Conservation (phyloP, 2,888 invertebrate species). For the Matsumyia berberina region DNA sequence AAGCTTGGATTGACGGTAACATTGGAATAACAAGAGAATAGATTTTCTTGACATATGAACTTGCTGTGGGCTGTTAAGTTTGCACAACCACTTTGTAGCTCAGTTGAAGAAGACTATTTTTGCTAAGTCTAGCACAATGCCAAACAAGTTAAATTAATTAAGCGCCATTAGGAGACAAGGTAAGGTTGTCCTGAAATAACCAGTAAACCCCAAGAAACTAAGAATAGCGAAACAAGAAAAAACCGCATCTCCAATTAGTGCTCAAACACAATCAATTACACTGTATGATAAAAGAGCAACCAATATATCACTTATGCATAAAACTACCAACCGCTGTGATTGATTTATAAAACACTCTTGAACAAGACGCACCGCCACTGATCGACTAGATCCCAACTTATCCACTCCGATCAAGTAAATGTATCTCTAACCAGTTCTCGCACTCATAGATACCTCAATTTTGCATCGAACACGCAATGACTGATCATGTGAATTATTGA, state of each 20-base stretch:
- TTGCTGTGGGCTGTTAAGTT: too few species aligned
- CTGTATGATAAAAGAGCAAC: slow-evolving; percentile 37
- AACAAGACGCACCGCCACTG: slow-evolving; percentile 39
- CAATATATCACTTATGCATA: slow-evolving; percentile 51
- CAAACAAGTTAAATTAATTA: too few species aligned
- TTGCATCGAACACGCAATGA: slow-evolving; percentile 54
- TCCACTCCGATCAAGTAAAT: slow-evolving; percentile 28
- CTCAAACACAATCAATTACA: slow-evolving; percentile 55
- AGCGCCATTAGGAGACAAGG: too few species aligned
- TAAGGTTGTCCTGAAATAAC: too few species aligned
- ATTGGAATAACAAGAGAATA: too few species aligned
- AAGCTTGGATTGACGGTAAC: too few species aligned
- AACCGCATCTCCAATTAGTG: background rate
- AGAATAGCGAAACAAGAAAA: background rate
- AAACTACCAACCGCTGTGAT: slow-evolving; percentile 53
- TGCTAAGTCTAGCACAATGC: too few species aligned
- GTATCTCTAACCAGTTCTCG: slow-evolving; percentile 33
- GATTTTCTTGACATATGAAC: too few species aligned
- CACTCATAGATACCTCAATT: slow-evolving; percentile 33
- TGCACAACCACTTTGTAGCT: too few species aligned
- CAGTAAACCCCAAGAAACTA: background rate
- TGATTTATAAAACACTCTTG: slow-evolving; percentile 57
- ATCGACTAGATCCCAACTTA: slow-evolving; percentile 16
- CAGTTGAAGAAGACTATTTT: too few species aligned
- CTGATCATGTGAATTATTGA: slow-evolving; percentile 71